These are phyloP conservation scores for Cenopis cana DNA, from an alignment of 2,888 invertebrate species.

Conservation along the genomic window DNA sequence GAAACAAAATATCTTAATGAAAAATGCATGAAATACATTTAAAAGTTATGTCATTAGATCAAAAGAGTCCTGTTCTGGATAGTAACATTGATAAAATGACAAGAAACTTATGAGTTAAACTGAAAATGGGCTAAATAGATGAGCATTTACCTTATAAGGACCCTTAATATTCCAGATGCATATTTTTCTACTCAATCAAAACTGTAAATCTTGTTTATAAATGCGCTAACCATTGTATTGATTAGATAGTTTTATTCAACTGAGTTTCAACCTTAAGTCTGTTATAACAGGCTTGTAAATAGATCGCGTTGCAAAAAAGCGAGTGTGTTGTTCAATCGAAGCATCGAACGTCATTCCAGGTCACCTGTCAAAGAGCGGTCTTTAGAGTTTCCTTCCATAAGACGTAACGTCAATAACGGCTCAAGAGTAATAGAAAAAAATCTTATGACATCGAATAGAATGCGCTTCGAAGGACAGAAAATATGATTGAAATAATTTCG, in stretches of 20 bases:
- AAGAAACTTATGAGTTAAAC: too few relatives aligned
- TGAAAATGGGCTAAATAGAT: too few relatives aligned
- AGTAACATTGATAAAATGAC: too few relatives aligned
- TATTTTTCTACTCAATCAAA: conserved; percentile 21
- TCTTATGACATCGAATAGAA: not conserved
- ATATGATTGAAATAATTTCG: not conserved
- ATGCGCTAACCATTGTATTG: conserved; percentile 5
- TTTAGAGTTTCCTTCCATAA: conserved; percentile 13
- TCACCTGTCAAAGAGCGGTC: conserved; percentile 25
- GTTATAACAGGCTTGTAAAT: not conserved
- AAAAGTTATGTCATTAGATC: too few relatives aligned
- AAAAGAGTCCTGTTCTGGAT: too few relatives aligned
- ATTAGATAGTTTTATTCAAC: not conserved
- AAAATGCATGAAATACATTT: too few relatives aligned
- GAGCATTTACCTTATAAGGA: too few relatives aligned
- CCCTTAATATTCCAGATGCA: too few relatives aligned
- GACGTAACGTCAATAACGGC: conserved; percentile 9
- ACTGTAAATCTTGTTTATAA: conserved; percentile 12
- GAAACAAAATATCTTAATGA: too few relatives aligned
- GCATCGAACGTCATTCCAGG: conserved; percentile 20
- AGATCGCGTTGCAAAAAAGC: not conserved
- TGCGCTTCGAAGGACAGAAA: not conserved
- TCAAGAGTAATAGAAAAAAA: not conserved
- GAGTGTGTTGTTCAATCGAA: conserved; percentile 16
- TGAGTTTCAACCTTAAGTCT: not conserved